These are phyloP conservation scores for Pomacea canaliculata DNA, from an alignment of 2,888 invertebrate genomes.

Conservation along the genomic window DNA sequence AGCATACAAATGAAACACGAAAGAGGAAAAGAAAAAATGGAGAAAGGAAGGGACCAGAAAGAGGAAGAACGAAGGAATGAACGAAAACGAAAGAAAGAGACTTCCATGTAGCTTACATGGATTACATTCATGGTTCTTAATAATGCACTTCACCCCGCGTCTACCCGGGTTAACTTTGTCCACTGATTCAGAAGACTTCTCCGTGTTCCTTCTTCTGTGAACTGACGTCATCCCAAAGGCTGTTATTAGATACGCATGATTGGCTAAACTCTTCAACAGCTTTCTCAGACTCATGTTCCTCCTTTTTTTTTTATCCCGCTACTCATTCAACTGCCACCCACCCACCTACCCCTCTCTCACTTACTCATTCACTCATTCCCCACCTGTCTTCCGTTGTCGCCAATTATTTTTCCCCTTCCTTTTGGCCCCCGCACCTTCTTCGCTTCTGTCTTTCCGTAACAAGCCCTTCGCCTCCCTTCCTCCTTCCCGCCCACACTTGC, in stretches of 20 bases:
- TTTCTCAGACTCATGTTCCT: no score
- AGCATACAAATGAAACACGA: no score
- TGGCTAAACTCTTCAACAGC: no score
- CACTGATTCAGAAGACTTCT: no score
- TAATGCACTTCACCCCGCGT: no score
- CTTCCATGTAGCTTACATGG: no score
- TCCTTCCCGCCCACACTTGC: neutral
- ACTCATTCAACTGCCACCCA: neutral
- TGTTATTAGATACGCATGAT: no score
- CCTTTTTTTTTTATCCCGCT: no score
- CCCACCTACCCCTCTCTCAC: neutral
- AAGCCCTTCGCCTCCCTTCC: neutral
- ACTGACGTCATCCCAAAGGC: no score
- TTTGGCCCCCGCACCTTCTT: neutral
- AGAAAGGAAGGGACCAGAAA: neutral
- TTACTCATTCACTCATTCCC: constrained; percentile 7
- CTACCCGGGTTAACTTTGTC: no score
- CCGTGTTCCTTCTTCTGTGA: no score
- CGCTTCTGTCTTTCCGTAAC: neutral
- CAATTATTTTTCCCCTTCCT: constrained; percentile 13
- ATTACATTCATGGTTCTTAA: no score
- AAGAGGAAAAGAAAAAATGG: neutral
- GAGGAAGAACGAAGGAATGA: neutral
- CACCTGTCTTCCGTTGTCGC: constrained; percentile 24
- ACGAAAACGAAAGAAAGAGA: neutral